phyloP scores from a whole-genome alignment of 2,888 invertebrate genomes.

The Protodeltote pygarga region DNA sequence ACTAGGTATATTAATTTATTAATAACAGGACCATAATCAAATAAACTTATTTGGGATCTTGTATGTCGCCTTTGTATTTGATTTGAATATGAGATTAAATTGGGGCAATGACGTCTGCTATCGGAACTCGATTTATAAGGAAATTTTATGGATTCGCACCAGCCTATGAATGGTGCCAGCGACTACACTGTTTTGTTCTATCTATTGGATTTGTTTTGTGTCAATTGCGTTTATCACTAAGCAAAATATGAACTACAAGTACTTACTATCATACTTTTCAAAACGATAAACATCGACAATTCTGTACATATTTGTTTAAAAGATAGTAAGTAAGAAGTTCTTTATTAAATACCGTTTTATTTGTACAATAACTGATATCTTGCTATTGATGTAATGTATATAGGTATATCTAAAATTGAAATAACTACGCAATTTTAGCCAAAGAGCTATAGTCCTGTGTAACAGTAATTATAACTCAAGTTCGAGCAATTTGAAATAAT shows the following conservation, averaged over 20 bases:
- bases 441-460: no score
- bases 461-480: no score
- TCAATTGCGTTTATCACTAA: slow-evolving; percentile 22
- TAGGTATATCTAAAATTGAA: no score
- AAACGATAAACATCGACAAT: slow-evolving; percentile 1
- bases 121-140: slow-evolving; percentile 63
- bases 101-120: slow-evolving; percentile 54
- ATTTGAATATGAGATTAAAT: slow-evolving; percentile 59
- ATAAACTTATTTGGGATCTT: slow-evolving; percentile 50
- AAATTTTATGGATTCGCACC: slow-evolving; percentile 51
- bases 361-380: no score
- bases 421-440: no score
- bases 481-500: no score
- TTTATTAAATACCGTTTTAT: no score
- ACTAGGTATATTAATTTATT: no score
- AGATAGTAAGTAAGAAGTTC: no score
- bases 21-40: slow-evolving; percentile 11
- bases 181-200: slow-evolving; percentile 8
- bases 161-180: slow-evolving; percentile 11
- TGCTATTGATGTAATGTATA: no score
- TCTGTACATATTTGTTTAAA: no score
- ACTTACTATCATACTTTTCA: background rate
- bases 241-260: slow-evolving; percentile 14
- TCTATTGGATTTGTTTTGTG: slow-evolving; percentile 13
- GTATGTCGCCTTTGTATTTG: slow-evolving; percentile 44